These are phyloP conservation scores for Acridotheres tristis DNA, from an alignment of 2,797 vertebrate genomes.

Conservation along the genomic window DNA sequence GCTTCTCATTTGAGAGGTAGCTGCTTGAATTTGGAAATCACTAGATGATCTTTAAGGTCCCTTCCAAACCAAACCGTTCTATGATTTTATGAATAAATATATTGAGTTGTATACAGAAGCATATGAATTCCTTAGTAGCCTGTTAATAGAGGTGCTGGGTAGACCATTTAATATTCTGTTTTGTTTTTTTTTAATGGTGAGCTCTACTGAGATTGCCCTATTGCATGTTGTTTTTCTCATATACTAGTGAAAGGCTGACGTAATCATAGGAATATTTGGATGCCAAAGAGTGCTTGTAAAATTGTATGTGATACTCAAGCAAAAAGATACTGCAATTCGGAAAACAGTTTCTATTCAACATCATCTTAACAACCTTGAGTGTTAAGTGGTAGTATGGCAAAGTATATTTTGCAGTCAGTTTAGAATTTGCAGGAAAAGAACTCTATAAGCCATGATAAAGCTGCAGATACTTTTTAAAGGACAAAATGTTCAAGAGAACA, in stretches of 20 bases:
- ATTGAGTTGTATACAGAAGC: background rate
- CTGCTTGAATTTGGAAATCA: background rate
- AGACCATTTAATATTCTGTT: background rate
- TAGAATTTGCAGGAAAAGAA: background rate
- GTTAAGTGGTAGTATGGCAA: background rate
- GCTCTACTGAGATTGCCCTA: background rate
- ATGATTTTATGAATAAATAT: background rate
- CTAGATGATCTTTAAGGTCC: background rate
- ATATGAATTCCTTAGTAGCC: background rate
- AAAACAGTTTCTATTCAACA: background rate
- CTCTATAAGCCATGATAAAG: background rate
- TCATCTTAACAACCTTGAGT: background rate
- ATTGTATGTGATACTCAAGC: background rate
- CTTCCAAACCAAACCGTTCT: background rate
- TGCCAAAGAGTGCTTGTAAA: background rate
- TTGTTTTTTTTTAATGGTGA: background rate
- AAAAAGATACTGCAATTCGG: background rate
- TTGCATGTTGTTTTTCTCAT: background rate
- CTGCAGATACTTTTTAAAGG: background rate
- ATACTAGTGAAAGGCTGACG: background rate
- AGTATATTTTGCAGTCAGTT: background rate
- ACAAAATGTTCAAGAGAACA: constrained; percentile 22
- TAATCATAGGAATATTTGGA: background rate
- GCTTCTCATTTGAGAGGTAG: background rate
- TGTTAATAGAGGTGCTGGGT: background rate